Base-by-base conservation (phyloP, 2,888 invertebrate species). In the Horisme vitalbata region DNA sequence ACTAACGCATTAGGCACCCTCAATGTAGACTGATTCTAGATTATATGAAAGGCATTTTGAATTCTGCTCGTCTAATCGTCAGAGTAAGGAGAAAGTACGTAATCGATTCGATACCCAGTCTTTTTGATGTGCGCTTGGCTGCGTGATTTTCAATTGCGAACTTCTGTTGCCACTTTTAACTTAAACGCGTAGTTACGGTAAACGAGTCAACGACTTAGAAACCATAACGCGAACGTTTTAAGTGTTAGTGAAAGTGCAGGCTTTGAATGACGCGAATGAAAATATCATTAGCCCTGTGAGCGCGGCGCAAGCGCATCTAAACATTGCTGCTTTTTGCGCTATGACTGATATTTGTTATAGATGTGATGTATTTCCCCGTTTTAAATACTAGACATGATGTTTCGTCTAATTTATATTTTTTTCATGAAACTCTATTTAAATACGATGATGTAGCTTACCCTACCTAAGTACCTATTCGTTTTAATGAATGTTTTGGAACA, bases 171-270 rank as follows among this genome's bases (percentile, higher is more conserved):
- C 38, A 31, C 20, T 48, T 31, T 39, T 44, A 35, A 27, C 15
- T 38, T 49, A 35, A 44, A 39, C 38, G 43, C 11, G 27, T 24
- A 18, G 39, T 45, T 49, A 15, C 43, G 31, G 38, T 33, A 27
- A 45, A 26, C 37, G 33, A 33, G 38, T 1, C 1, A 13, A 35
- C 41, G 12, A 57, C 60, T 55, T 59, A 66, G 68, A 65, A 66
- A 75, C 70, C 68, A 68, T 74, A 70, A 71, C 63, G 62, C 63
- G 62, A 18, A 71, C 71, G 70, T 59, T 67, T 65, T 57, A 60
- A 59, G 65, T 61, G 59, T 63, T 60, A 81, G 87, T 81, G 87
- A 87, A 87, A 86, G 85, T 86, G 78, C 68, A 71, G 59, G 65
- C 71, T 74, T 61, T 64, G 69, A 70, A 67, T 67, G 71, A 65